phyloP scores from a whole-genome alignment of 2,113 vertebrate genomes.

The Oreocharis arfaki region DNA sequence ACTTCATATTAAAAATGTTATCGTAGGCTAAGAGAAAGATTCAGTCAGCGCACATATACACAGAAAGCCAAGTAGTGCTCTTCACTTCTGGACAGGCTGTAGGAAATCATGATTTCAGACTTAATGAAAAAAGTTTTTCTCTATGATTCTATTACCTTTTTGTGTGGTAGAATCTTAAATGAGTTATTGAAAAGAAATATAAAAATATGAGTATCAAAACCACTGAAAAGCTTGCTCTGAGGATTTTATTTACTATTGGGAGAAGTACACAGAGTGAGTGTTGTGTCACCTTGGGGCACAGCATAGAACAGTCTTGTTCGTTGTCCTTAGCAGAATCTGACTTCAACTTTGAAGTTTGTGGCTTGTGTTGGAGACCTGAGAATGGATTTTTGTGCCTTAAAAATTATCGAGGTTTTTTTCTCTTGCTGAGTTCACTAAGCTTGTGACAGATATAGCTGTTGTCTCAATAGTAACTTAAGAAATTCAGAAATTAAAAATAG shows the following conservation, averaged over 20 bases:
- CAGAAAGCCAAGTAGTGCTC: background rate
- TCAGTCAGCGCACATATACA: background rate
- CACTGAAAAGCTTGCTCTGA: background rate
- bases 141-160: background rate
- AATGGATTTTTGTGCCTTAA: background rate
- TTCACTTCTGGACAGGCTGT: too few relatives aligned
- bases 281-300: background rate
- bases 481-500: background rate
- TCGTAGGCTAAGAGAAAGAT: rapidly evolving
- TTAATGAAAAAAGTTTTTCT: background rate
- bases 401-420: background rate
- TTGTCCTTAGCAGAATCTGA: background rate
- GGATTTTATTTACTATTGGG: background rate
- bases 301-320: background rate
- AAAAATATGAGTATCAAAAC: background rate
- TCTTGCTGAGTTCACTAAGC: background rate
- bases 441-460: background rate
- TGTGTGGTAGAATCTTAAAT: background rate
- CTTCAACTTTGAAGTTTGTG: background rate
- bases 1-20: background rate
- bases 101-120: background rate
- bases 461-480: background rate
- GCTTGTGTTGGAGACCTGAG: background rate
- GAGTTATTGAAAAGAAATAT: background rate
- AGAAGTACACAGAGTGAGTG: background rate